These are phyloP conservation scores for Tapirus terrestris DNA, from an alignment of 2,113 vertebrate genomes.

Conservation along the genomic window DNA sequence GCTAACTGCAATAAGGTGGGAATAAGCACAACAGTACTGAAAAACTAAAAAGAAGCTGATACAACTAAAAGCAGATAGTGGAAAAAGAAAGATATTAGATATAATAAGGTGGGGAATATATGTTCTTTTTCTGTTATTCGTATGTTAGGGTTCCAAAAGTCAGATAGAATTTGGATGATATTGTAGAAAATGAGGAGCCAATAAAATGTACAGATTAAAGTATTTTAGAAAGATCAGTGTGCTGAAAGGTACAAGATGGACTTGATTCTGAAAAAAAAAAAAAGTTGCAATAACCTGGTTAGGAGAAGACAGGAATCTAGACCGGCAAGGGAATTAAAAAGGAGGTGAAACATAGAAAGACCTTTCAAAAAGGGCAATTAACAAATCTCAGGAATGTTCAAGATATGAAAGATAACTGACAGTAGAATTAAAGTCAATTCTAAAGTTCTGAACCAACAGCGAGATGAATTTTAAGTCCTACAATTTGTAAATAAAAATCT, in stretches of 20 bases:
- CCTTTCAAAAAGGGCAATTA: constrained; percentile 10
- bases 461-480: not conserved
- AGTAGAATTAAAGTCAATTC: not conserved
- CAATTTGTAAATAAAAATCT: constrained; percentile 29
- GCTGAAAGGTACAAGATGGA: not conserved
- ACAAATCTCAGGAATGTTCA: not conserved
- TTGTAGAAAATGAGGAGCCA: not conserved
- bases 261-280: not conserved
- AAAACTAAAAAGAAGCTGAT: not conserved
- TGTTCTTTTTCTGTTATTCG: not conserved
- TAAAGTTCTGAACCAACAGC: constrained; percentile 5
- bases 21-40: not conserved
- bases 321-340: not conserved
- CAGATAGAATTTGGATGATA: not conserved
- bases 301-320: not conserved
- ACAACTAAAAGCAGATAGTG: not conserved
- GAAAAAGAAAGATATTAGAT: not conserved
- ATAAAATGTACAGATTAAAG: not conserved
- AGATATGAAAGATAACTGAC: not conserved
- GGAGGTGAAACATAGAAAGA: not conserved
- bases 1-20: not conserved
- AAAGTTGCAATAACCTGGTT: not conserved
- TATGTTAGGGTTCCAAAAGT: not conserved
- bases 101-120: not conserved
- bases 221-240: not conserved